Conservation (phyloP, 2,888 invertebrate genomes). For the Philhelius pedissequus region DNA sequence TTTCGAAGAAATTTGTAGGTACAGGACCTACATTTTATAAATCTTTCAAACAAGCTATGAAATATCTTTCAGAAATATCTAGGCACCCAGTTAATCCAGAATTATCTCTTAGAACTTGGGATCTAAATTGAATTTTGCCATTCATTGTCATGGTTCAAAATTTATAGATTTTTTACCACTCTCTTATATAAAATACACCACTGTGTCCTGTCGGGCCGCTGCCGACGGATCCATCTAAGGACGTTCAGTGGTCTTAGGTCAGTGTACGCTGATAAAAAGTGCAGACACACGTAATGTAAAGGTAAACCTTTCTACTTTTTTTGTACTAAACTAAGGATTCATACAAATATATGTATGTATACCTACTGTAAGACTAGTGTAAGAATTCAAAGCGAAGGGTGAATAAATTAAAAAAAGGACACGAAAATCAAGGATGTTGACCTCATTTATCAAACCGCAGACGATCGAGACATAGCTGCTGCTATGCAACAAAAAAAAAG, state of each 20-base stretch:
- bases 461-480: slow-evolving; percentile 41
- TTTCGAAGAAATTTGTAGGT: too few species aligned
- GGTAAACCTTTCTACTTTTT: slow-evolving; percentile 9
- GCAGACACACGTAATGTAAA: slow-evolving; percentile 13
- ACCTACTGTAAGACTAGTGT: not conserved
- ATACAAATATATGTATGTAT: not conserved
- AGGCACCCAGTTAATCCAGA: too few species aligned
- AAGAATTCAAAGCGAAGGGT: not conserved
- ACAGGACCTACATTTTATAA: too few species aligned
- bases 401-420: slow-evolving; percentile 72
- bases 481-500: not conserved
- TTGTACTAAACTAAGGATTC: slow-evolving; percentile 39
- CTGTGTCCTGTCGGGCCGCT: too few species aligned
- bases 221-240: not conserved
- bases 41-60: too few species aligned
- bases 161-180: too few species aligned
- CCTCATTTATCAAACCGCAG: slow-evolving; percentile 70
- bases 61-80: too few species aligned
- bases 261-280: slow-evolving; percentile 54
- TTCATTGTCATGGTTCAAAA: too few species aligned
- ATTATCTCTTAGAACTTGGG: too few species aligned
- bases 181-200: too few species aligned
- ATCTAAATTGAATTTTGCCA: too few species aligned
- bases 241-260: slow-evolving; percentile 50
- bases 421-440: slow-evolving; percentile 77